phyloP scores from a whole-genome alignment of 1,140 invertebrate genomes.

The Asobara japonica region DNA sequence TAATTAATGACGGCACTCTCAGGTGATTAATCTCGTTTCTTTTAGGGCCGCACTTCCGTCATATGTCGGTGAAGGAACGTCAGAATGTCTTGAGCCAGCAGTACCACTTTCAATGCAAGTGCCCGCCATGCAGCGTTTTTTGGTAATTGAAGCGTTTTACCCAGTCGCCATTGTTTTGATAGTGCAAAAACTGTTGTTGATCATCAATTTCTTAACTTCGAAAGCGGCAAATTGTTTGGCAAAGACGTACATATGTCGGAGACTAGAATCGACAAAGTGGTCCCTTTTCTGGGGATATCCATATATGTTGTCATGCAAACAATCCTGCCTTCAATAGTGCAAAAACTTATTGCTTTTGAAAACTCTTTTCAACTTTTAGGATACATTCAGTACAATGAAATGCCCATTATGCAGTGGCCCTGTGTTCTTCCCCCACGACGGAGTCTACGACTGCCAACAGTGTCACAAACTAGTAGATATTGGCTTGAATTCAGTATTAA shows the following conservation, averaged over 20 bases:
- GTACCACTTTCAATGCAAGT: conserved; percentile 78
- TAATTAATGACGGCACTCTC: conserved; percentile 36
- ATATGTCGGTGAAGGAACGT: conserved; percentile 69
- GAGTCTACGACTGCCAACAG: conserved; percentile 46
- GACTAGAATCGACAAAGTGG: too few species aligned
- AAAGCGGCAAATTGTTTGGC: neutral
- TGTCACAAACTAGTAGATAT: conserved; percentile 42
- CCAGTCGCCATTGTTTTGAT: neutral
- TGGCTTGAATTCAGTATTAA: conserved; percentile 39
- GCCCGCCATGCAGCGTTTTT: conserved; percentile 71
- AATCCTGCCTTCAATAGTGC: neutral
- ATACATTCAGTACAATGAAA: conserved; percentile 58
- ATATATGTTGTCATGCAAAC: too few species aligned
- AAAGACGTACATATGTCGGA: too few species aligned
- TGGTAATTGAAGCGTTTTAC: conserved; percentile 56
- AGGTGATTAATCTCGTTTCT: conserved; percentile 28
- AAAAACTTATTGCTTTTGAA: neutral
- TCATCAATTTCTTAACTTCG: neutral
- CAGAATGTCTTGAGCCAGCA: conserved; percentile 72
- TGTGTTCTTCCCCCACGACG: conserved; percentile 33
- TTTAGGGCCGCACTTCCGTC: conserved; percentile 72
- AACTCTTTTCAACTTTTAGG: conserved; percentile 44
- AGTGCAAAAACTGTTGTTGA: neutral
- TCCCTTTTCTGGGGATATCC: too few species aligned
- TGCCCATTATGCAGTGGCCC: conserved; percentile 57